A percentile compares a stretch with the other conserved stretches of the same genome.
phyloP scores from a whole-genome alignment of 2,797 vertebrate species.

The Cyclopterus lumpus region DNA sequence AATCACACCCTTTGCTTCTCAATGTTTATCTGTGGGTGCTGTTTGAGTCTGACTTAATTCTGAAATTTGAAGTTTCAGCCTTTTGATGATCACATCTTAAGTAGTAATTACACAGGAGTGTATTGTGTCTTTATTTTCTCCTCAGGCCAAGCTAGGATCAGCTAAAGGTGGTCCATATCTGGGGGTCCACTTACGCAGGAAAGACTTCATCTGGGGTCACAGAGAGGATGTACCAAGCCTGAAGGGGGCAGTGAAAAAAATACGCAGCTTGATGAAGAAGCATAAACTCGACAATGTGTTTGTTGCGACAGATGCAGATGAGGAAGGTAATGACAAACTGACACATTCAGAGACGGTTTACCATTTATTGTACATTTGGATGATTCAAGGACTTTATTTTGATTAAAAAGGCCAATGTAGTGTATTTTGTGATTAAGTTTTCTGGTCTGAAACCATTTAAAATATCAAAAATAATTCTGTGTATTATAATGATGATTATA shows the following conservation, averaged over 20 bases:
- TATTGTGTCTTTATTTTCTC: constrained; percentile 20
- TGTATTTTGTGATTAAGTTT: neutral
- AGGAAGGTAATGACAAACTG: constrained; percentile 82
- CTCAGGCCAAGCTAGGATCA: constrained; percentile 86
- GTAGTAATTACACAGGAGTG: neutral
- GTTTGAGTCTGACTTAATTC: neutral
- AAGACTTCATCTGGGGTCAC: constrained; percentile 98
- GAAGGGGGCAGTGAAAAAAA: constrained; percentile 89
- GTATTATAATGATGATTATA: neutral
- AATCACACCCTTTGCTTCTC: neutral
- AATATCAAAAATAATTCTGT: neutral
- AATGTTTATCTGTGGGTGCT: neutral
- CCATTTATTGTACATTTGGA: neutral
- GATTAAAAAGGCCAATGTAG: neutral
- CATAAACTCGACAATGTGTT: constrained; percentile 89
- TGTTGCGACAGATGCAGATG: constrained; percentile 92
- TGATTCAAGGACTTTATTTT: neutral
- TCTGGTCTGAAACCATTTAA: neutral
- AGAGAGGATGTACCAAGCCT: constrained; percentile 94
- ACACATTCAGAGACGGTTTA: neutral
- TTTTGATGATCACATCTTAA: neutral
- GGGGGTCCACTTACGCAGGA: constrained; percentile 92
- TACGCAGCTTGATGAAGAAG: constrained; percentile 88
- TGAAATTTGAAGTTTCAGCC: neutral
- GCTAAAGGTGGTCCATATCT: constrained; percentile 92